A percentile compares a stretch with the other conserved stretches of the same genome.
Evolutionary conservation across 2,888 invertebrate species (phyloP).

Genomic region (Drosophila nigricruria): DNA sequence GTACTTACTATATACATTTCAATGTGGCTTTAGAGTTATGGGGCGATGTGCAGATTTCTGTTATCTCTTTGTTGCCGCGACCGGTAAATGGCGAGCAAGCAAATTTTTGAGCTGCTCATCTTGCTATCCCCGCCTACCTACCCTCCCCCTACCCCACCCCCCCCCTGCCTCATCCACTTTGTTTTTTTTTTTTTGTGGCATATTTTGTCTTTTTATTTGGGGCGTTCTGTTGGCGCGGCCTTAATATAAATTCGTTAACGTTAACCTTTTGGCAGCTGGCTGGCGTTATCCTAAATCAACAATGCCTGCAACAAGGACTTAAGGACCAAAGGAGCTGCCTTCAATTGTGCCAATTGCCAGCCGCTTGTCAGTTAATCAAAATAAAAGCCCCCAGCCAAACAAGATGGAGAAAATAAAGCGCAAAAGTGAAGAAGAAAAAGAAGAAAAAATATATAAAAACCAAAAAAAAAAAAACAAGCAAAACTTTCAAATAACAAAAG

Average conservation of each 20-base stretch:
- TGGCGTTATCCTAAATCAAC: conserved; percentile 77
- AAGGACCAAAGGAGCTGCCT: conserved; percentile 42
- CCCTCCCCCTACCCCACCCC: background rate
- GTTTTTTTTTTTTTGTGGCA: background rate
- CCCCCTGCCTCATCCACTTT: too few relatives aligned
- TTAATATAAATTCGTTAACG: conserved; percentile 74
- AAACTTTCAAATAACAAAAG: conserved; percentile 56
- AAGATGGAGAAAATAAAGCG: conserved; percentile 22
- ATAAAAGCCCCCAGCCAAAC: conserved; percentile 66
- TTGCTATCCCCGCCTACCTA: conserved; percentile 14
- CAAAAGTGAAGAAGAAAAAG: conserved; percentile 12
- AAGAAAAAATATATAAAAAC: conserved; percentile 18
- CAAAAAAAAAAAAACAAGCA: conserved; percentile 20
- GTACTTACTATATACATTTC: conserved; percentile 41
- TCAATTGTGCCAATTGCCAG: conserved; percentile 79
- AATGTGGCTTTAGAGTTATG: conserved; percentile 60
- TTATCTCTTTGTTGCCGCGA: conserved; percentile 59
- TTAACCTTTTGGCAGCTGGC: conserved; percentile 73
- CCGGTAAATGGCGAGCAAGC: conserved; percentile 63
- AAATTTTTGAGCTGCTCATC: conserved; percentile 71
- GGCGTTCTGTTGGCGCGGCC: conserved; percentile 36
- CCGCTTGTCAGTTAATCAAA: conserved; percentile 80
- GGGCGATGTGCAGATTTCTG: conserved; percentile 50
- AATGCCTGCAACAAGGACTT: conserved; percentile 58
- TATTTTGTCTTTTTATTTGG: conserved; percentile 45